Evolutionary conservation across 2,797 vertebrate genomes (phyloP).

Genomic region (Dromococcyx pavoninus): DNA sequence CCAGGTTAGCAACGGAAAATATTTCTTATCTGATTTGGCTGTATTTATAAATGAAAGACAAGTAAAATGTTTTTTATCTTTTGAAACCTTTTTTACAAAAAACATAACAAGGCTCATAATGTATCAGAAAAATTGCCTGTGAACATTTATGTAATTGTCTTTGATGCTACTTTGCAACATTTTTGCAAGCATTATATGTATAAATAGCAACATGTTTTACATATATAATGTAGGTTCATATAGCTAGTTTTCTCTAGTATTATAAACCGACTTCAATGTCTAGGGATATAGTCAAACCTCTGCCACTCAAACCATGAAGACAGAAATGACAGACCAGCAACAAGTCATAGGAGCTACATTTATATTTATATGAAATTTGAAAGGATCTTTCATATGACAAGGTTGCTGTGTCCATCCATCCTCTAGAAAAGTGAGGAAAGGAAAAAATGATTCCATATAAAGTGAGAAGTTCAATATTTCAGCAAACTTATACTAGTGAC

Average conservation of each 20-base stretch:
- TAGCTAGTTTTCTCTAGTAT: not conserved
- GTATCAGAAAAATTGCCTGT: not conserved
- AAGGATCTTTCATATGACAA: not conserved
- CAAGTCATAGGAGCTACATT: not conserved
- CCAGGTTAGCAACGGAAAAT: constrained; percentile 71
- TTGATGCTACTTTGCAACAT: constrained; percentile 1
- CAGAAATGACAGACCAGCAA: not conserved
- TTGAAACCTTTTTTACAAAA: constrained; percentile 47
- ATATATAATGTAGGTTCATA: not conserved
- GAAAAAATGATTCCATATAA: not conserved
- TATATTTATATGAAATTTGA: not conserved
- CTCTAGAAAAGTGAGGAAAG: not conserved
- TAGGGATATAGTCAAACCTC: not conserved
- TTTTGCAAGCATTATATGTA: constrained; percentile 7
- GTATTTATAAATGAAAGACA: constrained; percentile 57
- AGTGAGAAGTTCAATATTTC: not conserved
- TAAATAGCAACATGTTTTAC: not conserved
- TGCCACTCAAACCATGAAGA: not conserved
- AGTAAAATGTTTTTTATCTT: constrained; percentile 47
- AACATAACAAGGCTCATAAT: not conserved
- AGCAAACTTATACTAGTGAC: not conserved
- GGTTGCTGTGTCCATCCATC: not conserved
- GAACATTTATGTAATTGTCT: not conserved
- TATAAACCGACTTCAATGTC: not conserved
- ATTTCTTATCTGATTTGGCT: constrained; percentile 78